Evolutionary conservation across 2,797 vertebrate genomes (phyloP).

Genomic region (Paedocypris micromegethes): DNA sequence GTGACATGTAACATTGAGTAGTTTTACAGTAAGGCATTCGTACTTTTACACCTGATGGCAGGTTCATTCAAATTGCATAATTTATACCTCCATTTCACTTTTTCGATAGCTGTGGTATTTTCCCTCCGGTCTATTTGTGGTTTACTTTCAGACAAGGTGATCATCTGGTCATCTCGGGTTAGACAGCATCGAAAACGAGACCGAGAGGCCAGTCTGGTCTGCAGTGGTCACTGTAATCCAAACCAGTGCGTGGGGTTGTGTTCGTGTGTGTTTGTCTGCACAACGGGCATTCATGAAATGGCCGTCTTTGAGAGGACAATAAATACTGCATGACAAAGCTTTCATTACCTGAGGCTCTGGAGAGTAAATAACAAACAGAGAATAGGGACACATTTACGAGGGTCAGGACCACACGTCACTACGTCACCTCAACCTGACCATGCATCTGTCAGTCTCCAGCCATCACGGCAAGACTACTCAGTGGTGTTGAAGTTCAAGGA

Average conservation of each 20-base stretch:
- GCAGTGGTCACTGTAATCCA: constrained; percentile 39
- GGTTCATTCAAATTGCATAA: too few relatives aligned
- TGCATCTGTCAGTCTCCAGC: constrained; percentile 68
- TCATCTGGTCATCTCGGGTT: constrained; percentile 46
- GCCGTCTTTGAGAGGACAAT: constrained; percentile 56
- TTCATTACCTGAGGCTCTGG: constrained; percentile 66
- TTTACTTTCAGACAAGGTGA: constrained; percentile 33
- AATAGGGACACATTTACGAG: constrained; percentile 68
- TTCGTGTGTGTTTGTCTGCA: constrained; percentile 34
- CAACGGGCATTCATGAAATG: constrained; percentile 21
- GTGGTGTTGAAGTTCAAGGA: constrained; percentile 57
- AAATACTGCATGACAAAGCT: constrained; percentile 72
- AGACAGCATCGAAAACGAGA: constrained; percentile 43
- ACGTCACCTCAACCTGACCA: constrained; percentile 69
- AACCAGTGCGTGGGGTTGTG: constrained; percentile 38
- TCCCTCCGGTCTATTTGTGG: constrained; percentile 10
- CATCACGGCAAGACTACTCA: constrained; percentile 50
- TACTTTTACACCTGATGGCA: too few relatives aligned
- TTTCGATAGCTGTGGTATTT: background rate
- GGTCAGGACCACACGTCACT: constrained; percentile 66
- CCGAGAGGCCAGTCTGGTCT: constrained; percentile 43
- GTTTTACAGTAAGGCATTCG: too few relatives aligned
- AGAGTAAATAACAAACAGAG: constrained; percentile 70
- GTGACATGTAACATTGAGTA: too few relatives aligned
- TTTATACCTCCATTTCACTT: background rate